Conservation (phyloP, 2,888 invertebrate species). For the Prosopocoilus inquinatus region DNA sequence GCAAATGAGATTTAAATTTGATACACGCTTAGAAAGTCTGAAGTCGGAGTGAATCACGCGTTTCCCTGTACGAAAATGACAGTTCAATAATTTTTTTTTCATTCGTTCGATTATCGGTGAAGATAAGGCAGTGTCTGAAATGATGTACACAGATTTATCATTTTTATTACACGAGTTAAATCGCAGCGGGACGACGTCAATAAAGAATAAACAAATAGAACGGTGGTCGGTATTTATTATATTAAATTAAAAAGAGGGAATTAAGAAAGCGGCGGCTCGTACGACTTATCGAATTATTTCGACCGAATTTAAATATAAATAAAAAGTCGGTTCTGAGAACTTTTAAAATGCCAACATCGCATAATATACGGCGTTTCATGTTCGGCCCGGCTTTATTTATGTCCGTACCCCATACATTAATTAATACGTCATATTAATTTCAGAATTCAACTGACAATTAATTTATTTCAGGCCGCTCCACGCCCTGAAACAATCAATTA, state of each 20-base stretch:
- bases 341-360: constrained; percentile 7
- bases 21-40: constrained; percentile 12
- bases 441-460: constrained; percentile 32
- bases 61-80: constrained; percentile 22
- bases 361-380: neutral
- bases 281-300: neutral
- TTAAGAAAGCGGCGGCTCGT: neutral
- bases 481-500: constrained; percentile 34
- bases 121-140: constrained; percentile 21
- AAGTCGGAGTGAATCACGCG: constrained; percentile 17
- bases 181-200: constrained; percentile 23
- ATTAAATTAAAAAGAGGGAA: constrained; percentile 7
- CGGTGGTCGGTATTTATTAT: constrained; percentile 19
- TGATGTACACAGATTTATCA: constrained; percentile 25
- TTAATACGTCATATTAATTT: constrained; percentile 35
- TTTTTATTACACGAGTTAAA: constrained; percentile 23
- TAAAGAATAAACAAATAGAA: constrained; percentile 23
- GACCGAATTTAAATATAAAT: constrained; percentile 8
- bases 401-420: constrained; percentile 28
- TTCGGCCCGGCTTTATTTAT: constrained; percentile 27
- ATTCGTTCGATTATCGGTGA: constrained; percentile 17
- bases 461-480: constrained; percentile 29
- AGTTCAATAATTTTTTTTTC: constrained; percentile 25
- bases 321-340: constrained; percentile 5
- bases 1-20: constrained; percentile 20